phyloP scores from a whole-genome alignment of 2,888 invertebrate genomes.

The Nysson spinosus region DNA sequence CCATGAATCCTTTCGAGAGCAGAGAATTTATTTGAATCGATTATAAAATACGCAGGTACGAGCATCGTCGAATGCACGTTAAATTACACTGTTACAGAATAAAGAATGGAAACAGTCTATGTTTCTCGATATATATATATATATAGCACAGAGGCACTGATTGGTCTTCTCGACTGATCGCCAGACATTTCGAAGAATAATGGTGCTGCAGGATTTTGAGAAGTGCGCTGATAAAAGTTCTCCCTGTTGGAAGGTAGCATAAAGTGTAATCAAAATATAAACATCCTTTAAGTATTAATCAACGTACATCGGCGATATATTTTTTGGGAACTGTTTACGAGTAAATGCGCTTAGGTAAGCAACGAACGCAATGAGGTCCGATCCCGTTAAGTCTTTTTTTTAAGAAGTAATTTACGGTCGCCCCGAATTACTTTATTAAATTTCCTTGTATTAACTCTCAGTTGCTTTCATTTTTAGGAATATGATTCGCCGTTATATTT shows the following conservation, averaged over 20 bases:
- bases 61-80: slow-evolving; percentile 19
- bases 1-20: slow-evolving; percentile 4
- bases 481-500: neutral
- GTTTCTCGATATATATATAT: slow-evolving; percentile 28
- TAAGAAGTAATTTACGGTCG: too few species aligned
- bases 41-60: slow-evolving; percentile 30
- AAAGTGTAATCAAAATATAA: too few species aligned
- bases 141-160: slow-evolving; percentile 54
- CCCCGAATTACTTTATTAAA: too few species aligned
- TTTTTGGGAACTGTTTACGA: too few species aligned
- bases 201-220: slow-evolving; percentile 11
- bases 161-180: slow-evolving; percentile 48
- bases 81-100: slow-evolving; percentile 21
- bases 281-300: too few species aligned
- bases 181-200: slow-evolving; percentile 15
- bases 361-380: too few species aligned
- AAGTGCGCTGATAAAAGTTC: slow-evolving; percentile 7
- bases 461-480: neutral
- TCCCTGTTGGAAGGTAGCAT: too few species aligned
- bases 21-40: slow-evolving; percentile 38
- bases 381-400: too few species aligned
- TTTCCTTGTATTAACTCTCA: too few species aligned
- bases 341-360: too few species aligned
- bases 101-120: slow-evolving; percentile 49
- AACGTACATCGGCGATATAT: too few species aligned